phyloP scores from a whole-genome alignment of 2,888 invertebrate species.

The Tromatobia lineatoria region DNA sequence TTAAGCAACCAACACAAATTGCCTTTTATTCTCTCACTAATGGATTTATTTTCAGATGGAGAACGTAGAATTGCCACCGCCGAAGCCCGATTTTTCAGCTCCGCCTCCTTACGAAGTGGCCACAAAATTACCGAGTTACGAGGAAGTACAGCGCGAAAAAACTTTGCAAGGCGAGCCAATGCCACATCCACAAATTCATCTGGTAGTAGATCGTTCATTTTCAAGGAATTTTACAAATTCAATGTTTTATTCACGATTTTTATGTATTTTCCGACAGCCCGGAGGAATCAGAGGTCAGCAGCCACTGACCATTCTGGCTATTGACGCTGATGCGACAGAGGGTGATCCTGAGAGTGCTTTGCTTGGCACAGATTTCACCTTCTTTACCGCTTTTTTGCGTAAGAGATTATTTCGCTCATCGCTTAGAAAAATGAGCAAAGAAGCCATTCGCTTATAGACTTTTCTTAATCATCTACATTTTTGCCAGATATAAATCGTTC shows the following conservation, averaged over 20 bases:
- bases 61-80: slow-evolving; percentile 91
- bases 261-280: slow-evolving; percentile 74
- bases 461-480: neutral
- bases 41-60: slow-evolving; percentile 56
- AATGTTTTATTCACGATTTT: slow-evolving; percentile 51
- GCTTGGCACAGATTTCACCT: slow-evolving; percentile 97
- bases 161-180: slow-evolving; percentile 90
- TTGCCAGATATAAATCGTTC: too few species aligned
- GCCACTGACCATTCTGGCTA: slow-evolving; percentile 91
- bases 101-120: slow-evolving; percentile 96
- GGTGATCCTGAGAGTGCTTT: slow-evolving; percentile 92
- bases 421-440: neutral
- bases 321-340: slow-evolving; percentile 91
- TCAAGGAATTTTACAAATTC: neutral
- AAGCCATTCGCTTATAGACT: neutral
- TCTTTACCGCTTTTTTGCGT: slow-evolving; percentile 96
- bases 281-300: slow-evolving; percentile 85
- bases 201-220: slow-evolving; percentile 74
- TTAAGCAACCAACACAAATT: slow-evolving; percentile 1
- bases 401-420: slow-evolving; percentile 76
- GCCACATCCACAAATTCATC: slow-evolving; percentile 82
- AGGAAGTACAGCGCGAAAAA: slow-evolving; percentile 96
- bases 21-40: neutral
- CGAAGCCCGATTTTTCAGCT: slow-evolving; percentile 93
- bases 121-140: slow-evolving; percentile 95